Base-by-base conservation (phyloP, 2,888 invertebrate genomes). In the Empis stercorea region DNA sequence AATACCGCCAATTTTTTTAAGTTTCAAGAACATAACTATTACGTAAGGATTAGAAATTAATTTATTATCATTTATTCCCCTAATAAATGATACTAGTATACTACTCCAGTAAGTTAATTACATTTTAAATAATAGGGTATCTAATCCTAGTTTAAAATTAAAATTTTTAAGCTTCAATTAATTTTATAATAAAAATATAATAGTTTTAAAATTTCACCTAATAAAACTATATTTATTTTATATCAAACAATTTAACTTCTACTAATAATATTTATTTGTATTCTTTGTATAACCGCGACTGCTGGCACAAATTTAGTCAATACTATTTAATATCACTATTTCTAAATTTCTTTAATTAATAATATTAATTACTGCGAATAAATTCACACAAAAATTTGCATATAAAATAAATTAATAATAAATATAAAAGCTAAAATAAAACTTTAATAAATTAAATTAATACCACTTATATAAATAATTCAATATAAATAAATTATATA, bases 1-100 rank as follows among this genome's bases (percentile, higher is more conserved):
- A 76, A 76, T 76, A 78, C 76, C 76, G 79, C 77, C 78, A 79
- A 76, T 73, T 74, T 75, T 72, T 76, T 79, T 77, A 76, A 77
- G 71, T 79, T 79, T 79, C 66, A 74, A 75, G 74, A 74, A 65
- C 69, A 71, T 75, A 68, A 61, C 68, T 71, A 66, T 51, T 78
- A 78, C n/a, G n/a, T n/a, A n/a, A n/a, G n/a, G n/a, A n/a, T n/a
- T n/a, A n/a, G n/a, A n/a, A n/a, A n/a, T n/a, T n/a, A n/a, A n/a
- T n/a, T n/a, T n/a, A n/a, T n/a, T n/a, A n/a, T n/a, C n/a, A n/a
- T n/a, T n/a, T n/a, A n/a, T n/a, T n/a, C n/a, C n/a, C n/a, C n/a
- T n/a, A n/a, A n/a, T n/a, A n/a, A n/a, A n/a, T n/a, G n/a, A n/a
- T n/a, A n/a, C n/a, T n/a, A n/a, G n/a, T n/a, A n/a, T n/a, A n/a